phyloP scores from a whole-genome alignment of 30 jellyfish, hydroid and myxozoan species.

The Clytia hemisphaerica region DNA sequence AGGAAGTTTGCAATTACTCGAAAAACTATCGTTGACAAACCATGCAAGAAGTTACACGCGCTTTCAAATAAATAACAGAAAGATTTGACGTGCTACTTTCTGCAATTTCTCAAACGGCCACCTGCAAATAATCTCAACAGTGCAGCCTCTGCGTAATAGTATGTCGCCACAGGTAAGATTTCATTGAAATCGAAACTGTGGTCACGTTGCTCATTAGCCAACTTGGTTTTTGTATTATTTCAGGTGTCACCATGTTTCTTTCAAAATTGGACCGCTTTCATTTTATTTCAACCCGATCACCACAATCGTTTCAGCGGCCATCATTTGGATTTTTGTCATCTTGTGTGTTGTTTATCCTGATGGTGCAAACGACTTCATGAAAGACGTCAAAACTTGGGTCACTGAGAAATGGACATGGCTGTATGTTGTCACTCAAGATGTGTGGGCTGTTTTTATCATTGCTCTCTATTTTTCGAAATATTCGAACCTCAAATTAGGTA shows the following conservation, averaged over 20 bases:
- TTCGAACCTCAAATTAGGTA: slow-evolving; percentile 58
- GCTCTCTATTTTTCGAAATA: slow-evolving; percentile 72
- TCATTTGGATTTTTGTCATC: slow-evolving; percentile 75
- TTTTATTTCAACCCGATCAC: slow-evolving; percentile 74
- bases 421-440: slow-evolving; percentile 87
- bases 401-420: slow-evolving; percentile 89
- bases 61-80: too few relatives aligned
- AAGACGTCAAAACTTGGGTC: slow-evolving; percentile 59
- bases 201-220: too few relatives aligned
- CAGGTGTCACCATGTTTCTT: slow-evolving; percentile 50
- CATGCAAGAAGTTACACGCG: too few relatives aligned
- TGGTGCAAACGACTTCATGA: slow-evolving; percentile 43
- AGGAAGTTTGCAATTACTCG: too few relatives aligned
- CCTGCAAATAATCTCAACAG: too few relatives aligned
- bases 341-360: slow-evolving; percentile 60
- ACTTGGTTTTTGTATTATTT: background rate
- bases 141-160: too few relatives aligned
- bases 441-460: slow-evolving; percentile 78
- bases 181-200: too few relatives aligned
- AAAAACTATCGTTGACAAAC: too few relatives aligned
- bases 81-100: too few relatives aligned
- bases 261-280: slow-evolving; percentile 34
- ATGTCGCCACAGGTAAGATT: too few relatives aligned
- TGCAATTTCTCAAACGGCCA: too few relatives aligned
- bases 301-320: slow-evolving; percentile 58